phyloP scores from a whole-genome alignment of 1,140 invertebrate species.

The Neuroterus valhalla region DNA sequence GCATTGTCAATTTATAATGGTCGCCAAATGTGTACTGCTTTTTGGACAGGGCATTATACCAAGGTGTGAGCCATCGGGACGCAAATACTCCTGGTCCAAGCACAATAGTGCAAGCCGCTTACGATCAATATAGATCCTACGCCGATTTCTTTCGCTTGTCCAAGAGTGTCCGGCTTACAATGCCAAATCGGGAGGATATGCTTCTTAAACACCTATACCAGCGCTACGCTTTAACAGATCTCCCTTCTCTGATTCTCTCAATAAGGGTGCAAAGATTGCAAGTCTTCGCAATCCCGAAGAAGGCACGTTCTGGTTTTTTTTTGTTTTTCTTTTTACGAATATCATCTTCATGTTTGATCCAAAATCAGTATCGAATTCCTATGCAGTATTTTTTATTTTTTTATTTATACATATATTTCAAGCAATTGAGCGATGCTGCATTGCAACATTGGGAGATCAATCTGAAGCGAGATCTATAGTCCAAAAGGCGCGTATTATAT shows the following conservation, averaged over 20 bases:
- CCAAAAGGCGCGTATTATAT: too few relatives aligned
- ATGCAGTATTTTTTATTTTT: too few relatives aligned
- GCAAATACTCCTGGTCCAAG: slow-evolving; percentile 45
- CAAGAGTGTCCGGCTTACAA: slow-evolving; percentile 62
- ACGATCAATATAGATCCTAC: slow-evolving; percentile 69
- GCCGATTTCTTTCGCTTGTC: slow-evolving; percentile 53
- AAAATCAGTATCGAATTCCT: too few relatives aligned
- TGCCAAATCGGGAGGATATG: slow-evolving; percentile 60
- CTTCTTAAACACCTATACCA: slow-evolving; percentile 59
- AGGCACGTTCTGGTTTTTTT: slow-evolving; percentile 57
- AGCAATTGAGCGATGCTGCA: too few relatives aligned
- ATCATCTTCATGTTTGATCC: background rate
- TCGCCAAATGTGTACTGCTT: slow-evolving; percentile 53
- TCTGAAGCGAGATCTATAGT: too few relatives aligned
- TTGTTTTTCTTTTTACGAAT: background rate
- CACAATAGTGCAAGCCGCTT: slow-evolving; percentile 64
- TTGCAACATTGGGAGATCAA: too few relatives aligned
- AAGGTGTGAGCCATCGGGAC: slow-evolving; percentile 62
- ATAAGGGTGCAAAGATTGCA: slow-evolving; percentile 37
- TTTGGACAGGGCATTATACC: slow-evolving; percentile 58
- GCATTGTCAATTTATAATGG: slow-evolving; percentile 37
- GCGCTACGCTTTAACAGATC: slow-evolving; percentile 15
- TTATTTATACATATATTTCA: too few relatives aligned
- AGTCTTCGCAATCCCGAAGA: slow-evolving; percentile 53
- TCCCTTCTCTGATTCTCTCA: background rate